Evolutionary conservation across 1,140 invertebrate genomes (phyloP), one percentile per base, ranked within the genome.

Genomic region (Akabosia matsudoensis): DNA sequence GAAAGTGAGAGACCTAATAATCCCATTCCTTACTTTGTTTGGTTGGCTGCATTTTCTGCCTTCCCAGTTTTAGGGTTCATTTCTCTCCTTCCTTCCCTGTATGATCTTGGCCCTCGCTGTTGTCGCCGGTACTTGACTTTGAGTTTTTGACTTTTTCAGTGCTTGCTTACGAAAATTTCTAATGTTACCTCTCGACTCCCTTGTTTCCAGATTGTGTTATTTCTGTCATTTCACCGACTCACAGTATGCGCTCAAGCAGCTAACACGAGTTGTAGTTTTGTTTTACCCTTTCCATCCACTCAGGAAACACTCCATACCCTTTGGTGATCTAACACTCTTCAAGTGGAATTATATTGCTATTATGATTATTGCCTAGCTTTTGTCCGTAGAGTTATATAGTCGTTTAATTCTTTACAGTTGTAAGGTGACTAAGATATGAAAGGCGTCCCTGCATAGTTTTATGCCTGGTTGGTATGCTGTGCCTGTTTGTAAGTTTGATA

Each of bases 361-460:
- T 28, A 67, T 30, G 14, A 67, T 67, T 67, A 67, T 67, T 67
- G 31, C 31, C 26, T 67, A 67, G 22, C 28, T 30, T 67, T 67
- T 67, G 61, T 67, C 28, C 31, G n/a, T n/a, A n/a, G n/a, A n/a
- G 28, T 67, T 67, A 67, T 30, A 30, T 67, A 67, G 24, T 67
- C 18, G 22, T 3, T 56, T 67, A 28, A 67, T 24, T 30, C n/a
- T n/a, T 7, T n/a, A 31, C 13, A 61, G 54, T 10, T 61, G 54
- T 61, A 22, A 61, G 26, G 61, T 67, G 61, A 67, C 31, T 30
- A 30, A 67, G 22, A 67, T 67, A 67, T 67, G 61, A 67, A 67
- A 67, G 61, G 61, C 22, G n/a, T n/a, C n/a, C n/a, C n/a, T n/a
- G n/a, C n/a, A n/a, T n/a, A n/a, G n/a, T n/a, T n/a, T n/a, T n/a